A percentile compares a stretch with the other conserved stretches of the same genome.
Conservation (phyloP, 1,140 invertebrate species). For the Ptiloglossa arizonensis region DNA sequence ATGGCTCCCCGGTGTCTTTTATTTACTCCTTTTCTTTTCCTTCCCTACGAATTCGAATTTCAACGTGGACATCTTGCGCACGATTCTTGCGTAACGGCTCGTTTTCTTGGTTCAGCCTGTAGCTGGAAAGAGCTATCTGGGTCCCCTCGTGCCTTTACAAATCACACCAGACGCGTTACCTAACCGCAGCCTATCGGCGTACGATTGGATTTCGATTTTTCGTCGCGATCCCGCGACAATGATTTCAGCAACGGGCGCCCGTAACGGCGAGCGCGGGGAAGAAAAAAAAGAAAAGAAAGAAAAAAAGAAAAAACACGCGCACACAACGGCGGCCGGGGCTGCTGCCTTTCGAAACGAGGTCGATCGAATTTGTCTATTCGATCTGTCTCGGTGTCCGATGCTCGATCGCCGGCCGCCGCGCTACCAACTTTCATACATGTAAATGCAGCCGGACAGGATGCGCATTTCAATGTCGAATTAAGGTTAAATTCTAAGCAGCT, state of each 20-base stretch:
- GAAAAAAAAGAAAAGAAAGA: no score
- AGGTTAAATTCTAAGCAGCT: conserved; percentile 45
- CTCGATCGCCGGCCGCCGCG: neutral
- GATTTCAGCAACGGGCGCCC: no score
- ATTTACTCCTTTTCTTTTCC: no score
- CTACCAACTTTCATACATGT: conserved; percentile 27
- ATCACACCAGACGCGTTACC: conserved; percentile 47
- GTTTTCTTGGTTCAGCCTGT: neutral
- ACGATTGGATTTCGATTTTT: conserved; percentile 62
- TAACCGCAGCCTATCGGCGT: conserved; percentile 47
- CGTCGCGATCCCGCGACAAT: no score
- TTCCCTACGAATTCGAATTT: no score
- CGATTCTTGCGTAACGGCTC: no score
- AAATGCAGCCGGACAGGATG: conserved; percentile 30
- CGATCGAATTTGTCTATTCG: conserved; percentile 48
- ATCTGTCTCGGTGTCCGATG: conserved; percentile 13
- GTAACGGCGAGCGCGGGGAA: no score
- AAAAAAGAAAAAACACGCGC: no score
- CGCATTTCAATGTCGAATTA: conserved; percentile 45
- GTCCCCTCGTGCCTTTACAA: conserved; percentile 45
- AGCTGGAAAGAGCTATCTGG: neutral
- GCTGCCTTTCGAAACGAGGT: conserved; percentile 35
- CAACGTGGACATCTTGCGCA: no score
- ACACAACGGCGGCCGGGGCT: neutral
- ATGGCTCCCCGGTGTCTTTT: no score